Percentiles rank a stretch among this genome's conserved stretches.
These are phyloP conservation scores for Hippocampus barbouri DNA, from an alignment of 2,113 vertebrate species.

Conservation along the genomic window DNA sequence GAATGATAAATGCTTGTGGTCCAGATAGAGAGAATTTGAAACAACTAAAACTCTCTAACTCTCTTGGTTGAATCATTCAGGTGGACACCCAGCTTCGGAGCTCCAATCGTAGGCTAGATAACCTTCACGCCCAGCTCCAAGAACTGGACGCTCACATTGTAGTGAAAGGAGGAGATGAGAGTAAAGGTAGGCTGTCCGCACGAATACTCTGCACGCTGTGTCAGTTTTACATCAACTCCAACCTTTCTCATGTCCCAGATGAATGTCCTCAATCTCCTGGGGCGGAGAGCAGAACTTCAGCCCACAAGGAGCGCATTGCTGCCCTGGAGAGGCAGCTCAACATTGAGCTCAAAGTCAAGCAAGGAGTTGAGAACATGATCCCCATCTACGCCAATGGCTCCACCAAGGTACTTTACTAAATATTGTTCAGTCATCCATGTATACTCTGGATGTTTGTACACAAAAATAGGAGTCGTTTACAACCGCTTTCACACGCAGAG, in stretches of 20 bases:
- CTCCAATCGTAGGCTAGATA: slow-evolving; percentile 82
- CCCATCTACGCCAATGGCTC: slow-evolving; percentile 84
- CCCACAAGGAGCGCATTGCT: slow-evolving; percentile 75
- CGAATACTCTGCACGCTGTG: not conserved
- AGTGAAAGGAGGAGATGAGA: slow-evolving; percentile 75
- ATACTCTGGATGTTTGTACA: no score
- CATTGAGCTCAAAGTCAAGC: slow-evolving; percentile 89
- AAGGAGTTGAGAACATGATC: slow-evolving; percentile 91
- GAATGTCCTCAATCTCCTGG: slow-evolving; percentile 78
- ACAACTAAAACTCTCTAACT: not conserved
- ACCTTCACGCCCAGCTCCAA: slow-evolving; percentile 83
- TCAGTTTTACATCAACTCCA: not conserved
- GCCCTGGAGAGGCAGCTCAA: slow-evolving; percentile 86
- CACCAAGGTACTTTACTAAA: slow-evolving; percentile 72
- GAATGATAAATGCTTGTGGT: slow-evolving; percentile 8
- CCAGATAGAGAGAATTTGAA: not conserved
- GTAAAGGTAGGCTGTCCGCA: slow-evolving; percentile 52
- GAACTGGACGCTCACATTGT: slow-evolving; percentile 86
- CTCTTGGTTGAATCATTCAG: slow-evolving; percentile 19
- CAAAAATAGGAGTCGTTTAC: no score
- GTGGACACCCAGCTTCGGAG: slow-evolving; percentile 84
- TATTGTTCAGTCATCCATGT: not conserved
- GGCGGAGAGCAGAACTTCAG: slow-evolving; percentile 65
- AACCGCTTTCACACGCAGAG: not conserved
- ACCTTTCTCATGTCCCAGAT: slow-evolving; percentile 59